Evolutionary conservation across 2,113 vertebrate genomes (phyloP), one percentile per base, ranked within the genome.

Genomic region (Pipra filicauda): DNA sequence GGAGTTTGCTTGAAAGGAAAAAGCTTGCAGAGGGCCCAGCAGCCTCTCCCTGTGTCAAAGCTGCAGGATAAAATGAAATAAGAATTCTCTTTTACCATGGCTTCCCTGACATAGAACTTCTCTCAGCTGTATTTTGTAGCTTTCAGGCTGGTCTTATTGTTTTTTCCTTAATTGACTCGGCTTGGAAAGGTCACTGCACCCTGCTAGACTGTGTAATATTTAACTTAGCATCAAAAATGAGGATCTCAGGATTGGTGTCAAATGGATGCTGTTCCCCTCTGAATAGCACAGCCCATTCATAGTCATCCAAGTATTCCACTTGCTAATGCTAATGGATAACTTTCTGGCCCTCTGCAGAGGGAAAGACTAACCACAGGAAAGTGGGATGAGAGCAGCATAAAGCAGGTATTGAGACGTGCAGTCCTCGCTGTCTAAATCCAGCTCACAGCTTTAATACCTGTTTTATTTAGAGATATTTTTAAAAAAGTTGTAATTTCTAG

Each of bases 211-310:
- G 88, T 86, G 85, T 92, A 94, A 94, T 93, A 91, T 96, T 95
- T 96, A 96, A 94, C 82, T 88, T 92, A 90, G 88, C 85, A 91
- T 94, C 92, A 89, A 74, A 97, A 94, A 88, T 85, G 13, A 92
- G 88, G 27, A 84, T 88, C 83, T 74, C 22, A 6, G 95, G 54
- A 74, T 81, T 71, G 92, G 65, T 95, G 92, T 90, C 91, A 93
- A 54, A 94, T 81, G 41, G 90, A 95, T 65, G 83, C 90, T 84
- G 61, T 74, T 93, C 73, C 83, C 62, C 15, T 27, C 76, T 78
- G 85, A 93, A 96, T 88, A 96, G 92, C 88, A 71, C 51, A 79
- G 70, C 86, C 93, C 96, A 96, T 97, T 96, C 96, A 94, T 78
- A 92, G 62, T 11, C 86, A 85, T 92, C 95, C 95, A 96, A 89